A percentile compares a stretch with the other conserved stretches of the same genome.
Conservation (phyloP, 1,140 invertebrate species). For the Tyrophagus putrescentiae region DNA sequence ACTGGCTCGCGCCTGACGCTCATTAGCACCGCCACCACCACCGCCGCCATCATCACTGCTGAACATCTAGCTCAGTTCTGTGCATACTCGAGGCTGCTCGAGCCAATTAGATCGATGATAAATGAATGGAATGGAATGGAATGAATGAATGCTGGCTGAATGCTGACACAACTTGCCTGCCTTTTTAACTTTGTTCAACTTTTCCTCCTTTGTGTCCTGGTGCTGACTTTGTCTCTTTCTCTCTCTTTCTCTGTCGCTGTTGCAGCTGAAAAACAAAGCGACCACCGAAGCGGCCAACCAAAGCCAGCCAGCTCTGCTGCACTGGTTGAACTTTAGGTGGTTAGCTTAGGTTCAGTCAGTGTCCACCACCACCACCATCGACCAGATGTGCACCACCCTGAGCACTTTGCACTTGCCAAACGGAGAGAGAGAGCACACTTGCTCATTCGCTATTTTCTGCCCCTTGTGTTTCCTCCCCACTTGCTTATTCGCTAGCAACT, state of each 20-base stretch:
- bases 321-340: no score
- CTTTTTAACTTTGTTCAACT: no score
- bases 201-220: no score
- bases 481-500: not conserved
- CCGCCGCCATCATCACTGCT: not conserved
- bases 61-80: not conserved
- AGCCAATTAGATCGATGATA: constrained; percentile 11
- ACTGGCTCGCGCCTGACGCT: no score
- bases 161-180: no score
- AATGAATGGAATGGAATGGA: no score
- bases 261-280: not conserved
- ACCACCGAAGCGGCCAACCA: constrained; percentile 11
- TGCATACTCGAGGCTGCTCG: not conserved
- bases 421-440: not conserved
- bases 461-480: not conserved
- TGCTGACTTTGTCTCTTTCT: not conserved
- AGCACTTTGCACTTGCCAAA: not conserved
- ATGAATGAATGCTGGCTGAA: no score
- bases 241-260: not conserved
- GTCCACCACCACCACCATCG: no score
- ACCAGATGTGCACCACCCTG: constrained; percentile 7
- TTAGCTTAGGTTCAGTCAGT: no score
- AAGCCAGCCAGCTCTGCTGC: not conserved
- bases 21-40: not conserved
- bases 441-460: not conserved